Conservation (phyloP, 2,797 vertebrate species). For the Ibycter americanus region DNA sequence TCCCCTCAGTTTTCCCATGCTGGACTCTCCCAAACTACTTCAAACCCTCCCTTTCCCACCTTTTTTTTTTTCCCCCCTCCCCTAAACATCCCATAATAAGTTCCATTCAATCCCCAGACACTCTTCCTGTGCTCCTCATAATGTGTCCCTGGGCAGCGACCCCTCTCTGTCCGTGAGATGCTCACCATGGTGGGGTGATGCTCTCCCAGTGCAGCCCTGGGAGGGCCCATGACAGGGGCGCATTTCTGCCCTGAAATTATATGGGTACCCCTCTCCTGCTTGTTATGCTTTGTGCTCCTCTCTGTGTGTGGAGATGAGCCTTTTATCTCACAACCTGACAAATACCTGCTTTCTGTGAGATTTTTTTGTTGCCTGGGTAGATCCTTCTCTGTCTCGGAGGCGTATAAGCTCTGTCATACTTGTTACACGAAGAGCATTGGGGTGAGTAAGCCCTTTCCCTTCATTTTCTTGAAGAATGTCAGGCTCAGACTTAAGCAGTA, state of each 20-base stretch:
- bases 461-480: slow-evolving; percentile 12
- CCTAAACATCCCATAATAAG: rapidly evolving
- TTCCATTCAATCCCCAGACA: neutral
- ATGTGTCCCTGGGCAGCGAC: too few species aligned
- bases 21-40: neutral
- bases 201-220: neutral
- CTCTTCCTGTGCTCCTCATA: neutral
- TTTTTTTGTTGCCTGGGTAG: neutral
- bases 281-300: neutral
- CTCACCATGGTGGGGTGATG: neutral
- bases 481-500: neutral
- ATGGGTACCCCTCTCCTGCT: rapidly evolving
- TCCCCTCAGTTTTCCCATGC: neutral
- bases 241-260: neutral
- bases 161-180: too few species aligned
- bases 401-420: neutral
- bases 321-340: slow-evolving; percentile 20
- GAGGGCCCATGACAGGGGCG: neutral
- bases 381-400: neutral
- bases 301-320: neutral
- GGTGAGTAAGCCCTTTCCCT: neutral
- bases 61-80: neutral
- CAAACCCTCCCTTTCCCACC: rapidly evolving
- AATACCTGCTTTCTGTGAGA: neutral
- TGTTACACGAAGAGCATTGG: neutral